Percentiles rank a stretch among this genome's conserved stretches.
These are phyloP conservation scores for Harpalus rufipes DNA, from an alignment of 2,888 invertebrate genomes.

Conservation along the genomic window DNA sequence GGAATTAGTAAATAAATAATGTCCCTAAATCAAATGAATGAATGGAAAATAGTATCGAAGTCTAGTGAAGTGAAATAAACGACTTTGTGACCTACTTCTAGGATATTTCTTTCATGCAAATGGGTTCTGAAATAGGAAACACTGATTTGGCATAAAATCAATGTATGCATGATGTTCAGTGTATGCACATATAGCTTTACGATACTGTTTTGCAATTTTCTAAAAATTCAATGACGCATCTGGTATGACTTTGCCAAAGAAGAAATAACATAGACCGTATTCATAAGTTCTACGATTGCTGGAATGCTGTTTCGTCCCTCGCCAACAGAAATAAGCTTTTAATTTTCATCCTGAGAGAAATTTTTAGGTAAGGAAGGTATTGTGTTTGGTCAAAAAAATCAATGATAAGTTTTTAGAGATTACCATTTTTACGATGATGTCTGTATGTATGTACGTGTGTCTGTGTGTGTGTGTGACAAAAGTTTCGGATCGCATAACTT, in stretches of 20 bases:
- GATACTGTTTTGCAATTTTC: constrained; percentile 63
- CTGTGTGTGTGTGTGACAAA: too few species aligned
- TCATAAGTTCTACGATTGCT: neutral
- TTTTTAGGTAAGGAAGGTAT: too few species aligned
- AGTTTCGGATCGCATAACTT: too few species aligned
- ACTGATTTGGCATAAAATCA: constrained; percentile 65
- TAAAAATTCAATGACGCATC: constrained; percentile 61
- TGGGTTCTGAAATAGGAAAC: constrained; percentile 57
- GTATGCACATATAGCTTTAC: constrained; percentile 62
- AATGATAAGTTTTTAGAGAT: too few species aligned
- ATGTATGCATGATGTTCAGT: constrained; percentile 60
- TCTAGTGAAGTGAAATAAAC: constrained; percentile 49
- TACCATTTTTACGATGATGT: too few species aligned
- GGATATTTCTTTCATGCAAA: constrained; percentile 38
- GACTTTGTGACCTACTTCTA: constrained; percentile 53
- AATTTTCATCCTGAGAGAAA: too few species aligned
- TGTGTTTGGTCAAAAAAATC: too few species aligned
- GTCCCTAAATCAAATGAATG: constrained; percentile 22
- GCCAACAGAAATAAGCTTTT: too few species aligned
- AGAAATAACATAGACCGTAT: constrained; percentile 13
- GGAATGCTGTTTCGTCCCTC: neutral
- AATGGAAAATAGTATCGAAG: constrained; percentile 39
- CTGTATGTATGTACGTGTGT: too few species aligned
- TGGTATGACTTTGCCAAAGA: constrained; percentile 49
- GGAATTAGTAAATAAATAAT: constrained; percentile 39